Percentiles rank a stretch among this genome's conserved stretches.
phyloP scores from a whole-genome alignment of 92 coral and sea anemone species.

The Heliopora coerulea region DNA sequence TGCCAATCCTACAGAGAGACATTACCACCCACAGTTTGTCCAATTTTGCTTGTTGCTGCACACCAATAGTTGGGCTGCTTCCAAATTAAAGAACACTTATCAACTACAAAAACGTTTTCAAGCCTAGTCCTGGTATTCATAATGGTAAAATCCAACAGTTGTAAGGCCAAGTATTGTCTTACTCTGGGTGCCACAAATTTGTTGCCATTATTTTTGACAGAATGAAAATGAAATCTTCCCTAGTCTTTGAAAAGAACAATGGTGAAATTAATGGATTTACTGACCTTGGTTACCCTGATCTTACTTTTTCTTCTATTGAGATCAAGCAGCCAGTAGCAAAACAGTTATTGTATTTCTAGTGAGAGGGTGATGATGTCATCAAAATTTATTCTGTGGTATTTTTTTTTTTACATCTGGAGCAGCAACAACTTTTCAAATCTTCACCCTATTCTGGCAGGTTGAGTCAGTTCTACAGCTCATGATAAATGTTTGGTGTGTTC shows the following conservation, averaged over 20 bases:
- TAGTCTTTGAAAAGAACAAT: no score
- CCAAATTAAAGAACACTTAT: not conserved
- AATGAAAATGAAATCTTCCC: slow-evolving; percentile 14
- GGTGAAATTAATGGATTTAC: no score
- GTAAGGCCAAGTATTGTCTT: not conserved
- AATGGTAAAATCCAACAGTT: slow-evolving; percentile 2
- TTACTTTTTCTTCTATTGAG: no score
- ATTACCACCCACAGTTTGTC: no score
- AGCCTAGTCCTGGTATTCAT: no score
- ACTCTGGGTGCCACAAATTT: slow-evolving; percentile 10
- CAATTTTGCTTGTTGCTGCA: no score
- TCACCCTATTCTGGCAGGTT: slow-evolving; percentile 8
- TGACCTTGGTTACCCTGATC: no score
- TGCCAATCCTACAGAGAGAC: no score
- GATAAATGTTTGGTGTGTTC: not conserved
- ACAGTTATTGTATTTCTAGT: slow-evolving; percentile 27
- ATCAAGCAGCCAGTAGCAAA: slow-evolving; percentile 7
- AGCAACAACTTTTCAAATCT: slow-evolving; percentile 22
- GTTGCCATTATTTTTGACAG: not conserved
- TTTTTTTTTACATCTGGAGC: slow-evolving; percentile 16
- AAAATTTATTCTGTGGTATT: slow-evolving; percentile 3
- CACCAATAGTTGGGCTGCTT: slow-evolving; percentile 8
- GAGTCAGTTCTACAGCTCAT: no score
- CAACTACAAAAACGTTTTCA: no score
- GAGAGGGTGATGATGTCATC: not conserved